phyloP scores from a whole-genome alignment of 2,113 vertebrate genomes.

The Corythoichthys intestinalis region DNA sequence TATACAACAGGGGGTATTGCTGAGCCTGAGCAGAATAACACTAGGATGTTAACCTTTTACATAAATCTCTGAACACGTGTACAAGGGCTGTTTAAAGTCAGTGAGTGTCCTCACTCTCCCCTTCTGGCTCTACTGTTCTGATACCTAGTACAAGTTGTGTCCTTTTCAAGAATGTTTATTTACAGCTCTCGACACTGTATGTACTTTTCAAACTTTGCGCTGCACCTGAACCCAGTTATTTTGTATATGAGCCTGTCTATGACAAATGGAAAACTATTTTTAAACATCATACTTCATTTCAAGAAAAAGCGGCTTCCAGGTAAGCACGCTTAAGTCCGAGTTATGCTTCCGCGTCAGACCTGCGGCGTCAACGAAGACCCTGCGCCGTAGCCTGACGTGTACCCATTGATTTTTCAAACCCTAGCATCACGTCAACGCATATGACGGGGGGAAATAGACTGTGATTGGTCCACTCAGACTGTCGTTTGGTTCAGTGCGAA shows the following conservation, averaged over 20 bases:
- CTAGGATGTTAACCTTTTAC: conserved; percentile 88
- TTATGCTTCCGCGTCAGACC: too few relatives aligned
- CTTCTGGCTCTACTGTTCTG: background rate
- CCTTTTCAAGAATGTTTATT: background rate
- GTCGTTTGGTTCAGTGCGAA: too few relatives aligned
- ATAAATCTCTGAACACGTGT: conserved; percentile 81
- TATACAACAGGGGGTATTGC: conserved; percentile 58
- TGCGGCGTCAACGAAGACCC: too few relatives aligned
- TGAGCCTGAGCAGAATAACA: conserved; percentile 94
- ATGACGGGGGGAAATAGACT: too few relatives aligned
- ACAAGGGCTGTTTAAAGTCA: conserved; percentile 54
- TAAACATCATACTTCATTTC: background rate
- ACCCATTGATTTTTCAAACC: too few relatives aligned
- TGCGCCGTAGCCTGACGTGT: too few relatives aligned
- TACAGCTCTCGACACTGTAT: too few relatives aligned
- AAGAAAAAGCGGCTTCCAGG: background rate
- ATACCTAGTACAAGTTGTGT: background rate
- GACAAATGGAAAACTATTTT: background rate
- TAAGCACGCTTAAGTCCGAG: background rate
- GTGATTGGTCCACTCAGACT: too few relatives aligned
- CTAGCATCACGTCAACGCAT: too few relatives aligned
- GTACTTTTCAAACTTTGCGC: background rate
- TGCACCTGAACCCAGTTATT: background rate
- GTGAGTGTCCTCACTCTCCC: conserved; percentile 22
- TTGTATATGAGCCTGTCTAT: background rate